Base-by-base conservation (phyloP, 2,888 invertebrate species). In the Drosophila monieri region DNA sequence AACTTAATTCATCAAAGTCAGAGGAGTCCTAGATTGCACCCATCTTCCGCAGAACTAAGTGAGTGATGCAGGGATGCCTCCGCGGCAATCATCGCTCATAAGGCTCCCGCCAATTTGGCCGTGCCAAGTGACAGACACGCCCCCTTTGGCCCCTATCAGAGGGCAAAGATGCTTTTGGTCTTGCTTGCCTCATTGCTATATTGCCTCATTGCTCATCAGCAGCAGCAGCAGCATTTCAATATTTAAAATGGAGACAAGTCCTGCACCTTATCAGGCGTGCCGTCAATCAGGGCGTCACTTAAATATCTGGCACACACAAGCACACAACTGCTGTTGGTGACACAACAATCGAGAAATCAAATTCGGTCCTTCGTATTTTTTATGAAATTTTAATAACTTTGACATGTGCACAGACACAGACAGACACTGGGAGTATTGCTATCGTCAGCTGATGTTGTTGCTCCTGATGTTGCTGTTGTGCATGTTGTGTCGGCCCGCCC, bases 331-430 rank as follows among this genome's bases (percentile, higher is more conserved):
- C 74, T 80, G 87, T 69, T 78, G 66, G 59, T 51, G 51, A 56
- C 69, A 77, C 49, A 49, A 53, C 58, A 85, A 83, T 85, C 77
- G 67, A 64, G 64, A 71, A 88, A 83, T 88, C 88, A 83, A 74
- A 79, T 79, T 55, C 62, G 35, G n/a, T 60, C 39, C 39, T 43
- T 21, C 18, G 15, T 43, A 18, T 62, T 77, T 83, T 88, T 71
- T 77, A 88, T 85, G 77, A 73, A 80, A 77, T 84, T 84, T 84
- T 88, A 87, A 87, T 88, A 87, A 88, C 87, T 77, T 73, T 68
- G 66, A 71, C 69, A 72, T 72, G 72, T 64, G 62, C 64, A 64
- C 54, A 57, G 68, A 67, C 55, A 41, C 39, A 9, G 47, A 64
- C 56, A 57, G 68, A 74, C 51, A 41, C 39, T 9, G 47, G 41